Evolutionary conservation across 2,888 invertebrate species (phyloP).

Genomic region (Acholoe squamosa): DNA sequence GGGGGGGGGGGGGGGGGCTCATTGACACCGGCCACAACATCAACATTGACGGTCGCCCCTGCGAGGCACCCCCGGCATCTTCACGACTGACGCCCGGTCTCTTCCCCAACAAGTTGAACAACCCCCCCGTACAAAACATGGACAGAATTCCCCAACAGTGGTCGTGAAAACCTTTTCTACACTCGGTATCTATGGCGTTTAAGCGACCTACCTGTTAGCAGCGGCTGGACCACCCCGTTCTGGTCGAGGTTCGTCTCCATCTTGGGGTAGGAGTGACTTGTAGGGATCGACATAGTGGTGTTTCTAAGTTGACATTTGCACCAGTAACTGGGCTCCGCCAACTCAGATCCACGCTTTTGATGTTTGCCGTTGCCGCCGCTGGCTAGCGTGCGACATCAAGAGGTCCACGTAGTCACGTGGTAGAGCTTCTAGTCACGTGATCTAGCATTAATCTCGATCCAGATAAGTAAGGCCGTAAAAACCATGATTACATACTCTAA

Average conservation of each 20-base stretch:
- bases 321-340: neutral
- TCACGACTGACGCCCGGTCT: constrained; percentile 29
- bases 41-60: neutral
- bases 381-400: too few relatives aligned
- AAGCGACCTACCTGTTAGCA: constrained; percentile 89
- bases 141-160: too few relatives aligned
- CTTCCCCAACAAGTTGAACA: neutral
- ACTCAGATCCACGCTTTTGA: constrained; percentile 6
- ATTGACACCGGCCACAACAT: neutral
- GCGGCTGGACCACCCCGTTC: constrained; percentile 93
- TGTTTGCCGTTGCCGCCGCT: neutral
- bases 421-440: too few relatives aligned
- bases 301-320: constrained; percentile 29
- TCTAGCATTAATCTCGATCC: too few relatives aligned
- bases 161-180: too few relatives aligned
- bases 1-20: neutral
- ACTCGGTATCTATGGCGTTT: neutral
- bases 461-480: too few relatives aligned
- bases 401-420: too few relatives aligned
- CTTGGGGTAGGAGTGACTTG: constrained; percentile 61
- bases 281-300: constrained; percentile 48
- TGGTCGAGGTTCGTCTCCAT: constrained; percentile 71
- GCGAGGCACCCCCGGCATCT: neutral
- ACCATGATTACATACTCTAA: too few relatives aligned
- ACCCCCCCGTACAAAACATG: too few relatives aligned